Percentiles rank a stretch among this genome's conserved stretches.
These are phyloP conservation scores for Xiphias gladius DNA, from an alignment of 2,113 vertebrate species.

Conservation along the genomic window DNA sequence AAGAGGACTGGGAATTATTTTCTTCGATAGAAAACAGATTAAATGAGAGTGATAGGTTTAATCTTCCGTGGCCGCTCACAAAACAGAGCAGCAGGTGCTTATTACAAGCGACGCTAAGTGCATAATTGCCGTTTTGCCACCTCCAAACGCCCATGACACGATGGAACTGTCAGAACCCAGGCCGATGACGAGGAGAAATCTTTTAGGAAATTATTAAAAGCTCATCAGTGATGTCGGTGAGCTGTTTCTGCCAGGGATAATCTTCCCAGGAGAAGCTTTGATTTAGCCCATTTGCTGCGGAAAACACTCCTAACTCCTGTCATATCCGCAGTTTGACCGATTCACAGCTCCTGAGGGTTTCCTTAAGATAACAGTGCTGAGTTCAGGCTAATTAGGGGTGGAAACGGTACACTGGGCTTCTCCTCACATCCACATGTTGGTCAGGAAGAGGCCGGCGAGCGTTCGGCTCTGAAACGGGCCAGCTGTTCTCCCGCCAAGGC, in stretches of 20 bases:
- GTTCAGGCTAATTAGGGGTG: constrained; percentile 62
- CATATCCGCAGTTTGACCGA: constrained; percentile 46
- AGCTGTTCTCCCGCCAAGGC: constrained; percentile 64
- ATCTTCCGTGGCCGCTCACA: constrained; percentile 14
- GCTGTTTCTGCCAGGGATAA: constrained; percentile 39
- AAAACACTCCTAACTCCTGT: constrained; percentile 47
- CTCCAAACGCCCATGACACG: not conserved
- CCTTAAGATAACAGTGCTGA: constrained; percentile 63
- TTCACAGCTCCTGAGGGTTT: constrained; percentile 60
- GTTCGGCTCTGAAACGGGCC: constrained; percentile 45
- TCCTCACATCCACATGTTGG: constrained; percentile 65
- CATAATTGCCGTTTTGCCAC: not conserved
- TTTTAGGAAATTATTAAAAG: constrained; percentile 47
- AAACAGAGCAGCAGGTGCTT: constrained; percentile 28
- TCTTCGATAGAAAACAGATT: constrained; percentile 21
- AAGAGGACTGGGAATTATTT: constrained; percentile 19
- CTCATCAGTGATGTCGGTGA: constrained; percentile 27
- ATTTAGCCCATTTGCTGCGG: constrained; percentile 45
- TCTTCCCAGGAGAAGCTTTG: constrained; percentile 31
- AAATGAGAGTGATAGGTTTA: constrained; percentile 12
- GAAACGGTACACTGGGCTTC: constrained; percentile 64
- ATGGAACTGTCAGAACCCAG: not conserved
- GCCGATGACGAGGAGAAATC: not conserved
- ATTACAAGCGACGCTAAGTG: constrained; percentile 1
- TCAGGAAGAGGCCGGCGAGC: constrained; percentile 51